Conservation (phyloP, 2,888 invertebrate species). For the Hydraecia micacea region DNA sequence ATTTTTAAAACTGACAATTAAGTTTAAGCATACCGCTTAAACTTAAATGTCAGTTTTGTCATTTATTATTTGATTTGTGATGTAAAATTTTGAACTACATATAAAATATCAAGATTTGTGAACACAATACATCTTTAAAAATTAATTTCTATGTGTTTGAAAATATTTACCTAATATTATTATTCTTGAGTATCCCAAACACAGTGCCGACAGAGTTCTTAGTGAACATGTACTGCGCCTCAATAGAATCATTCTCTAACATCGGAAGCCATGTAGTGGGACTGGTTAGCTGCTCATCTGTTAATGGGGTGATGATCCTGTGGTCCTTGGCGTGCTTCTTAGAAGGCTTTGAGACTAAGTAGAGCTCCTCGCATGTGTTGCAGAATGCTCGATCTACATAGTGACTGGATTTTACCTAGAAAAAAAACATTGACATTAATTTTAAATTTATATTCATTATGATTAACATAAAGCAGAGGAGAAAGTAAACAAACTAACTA, state of each 20-base stretch:
- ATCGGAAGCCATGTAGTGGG: constrained; percentile 93
- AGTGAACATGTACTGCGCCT: constrained; percentile 97
- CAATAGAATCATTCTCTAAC: constrained; percentile 93
- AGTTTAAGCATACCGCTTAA: background rate
- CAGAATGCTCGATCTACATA: constrained; percentile 91
- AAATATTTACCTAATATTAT: constrained; percentile 89
- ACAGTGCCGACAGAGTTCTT: constrained; percentile 92
- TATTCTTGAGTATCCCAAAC: constrained; percentile 90
- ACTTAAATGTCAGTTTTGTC: no score
- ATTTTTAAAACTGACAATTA: no score
- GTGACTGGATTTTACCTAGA: constrained; percentile 84
- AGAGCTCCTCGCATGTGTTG: constrained; percentile 91
- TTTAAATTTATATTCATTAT: background rate
- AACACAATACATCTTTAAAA: background rate
- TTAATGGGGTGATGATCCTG: constrained; percentile 86
- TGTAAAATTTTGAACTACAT: background rate
- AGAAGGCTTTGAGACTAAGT: constrained; percentile 76
- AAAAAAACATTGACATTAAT: background rate
- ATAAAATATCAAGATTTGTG: background rate
- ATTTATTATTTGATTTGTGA: background rate
- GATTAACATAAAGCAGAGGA: background rate
- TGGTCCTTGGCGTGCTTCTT: constrained; percentile 91
- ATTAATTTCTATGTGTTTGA: background rate
- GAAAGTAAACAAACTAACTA: background rate
- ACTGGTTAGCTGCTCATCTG: constrained; percentile 90